Base-by-base conservation (phyloP, 2,888 invertebrate species). In the Volucella bombylans region DNA sequence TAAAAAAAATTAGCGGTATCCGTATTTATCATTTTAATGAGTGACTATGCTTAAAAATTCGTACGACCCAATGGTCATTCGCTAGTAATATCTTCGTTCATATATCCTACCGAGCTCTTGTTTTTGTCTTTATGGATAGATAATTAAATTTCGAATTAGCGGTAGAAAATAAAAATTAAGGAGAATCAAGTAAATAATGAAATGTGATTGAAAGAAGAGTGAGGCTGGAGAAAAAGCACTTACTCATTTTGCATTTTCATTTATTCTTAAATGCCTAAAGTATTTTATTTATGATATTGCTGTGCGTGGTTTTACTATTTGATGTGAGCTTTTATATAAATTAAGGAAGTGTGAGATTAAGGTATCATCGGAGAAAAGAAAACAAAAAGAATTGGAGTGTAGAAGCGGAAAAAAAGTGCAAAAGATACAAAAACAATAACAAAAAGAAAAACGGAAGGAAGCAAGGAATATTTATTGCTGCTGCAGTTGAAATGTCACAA, bases 401-500 rank as follows among this genome's bases (percentile, higher is more conserved):
- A 6, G n/a, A n/a, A 23, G 15, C 6, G 45, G 18, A 45, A 50
- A 64, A 79, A 18, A 4, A 57, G 39, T 41, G 31, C 52, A 49
- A 77, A 67, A 62, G 39, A 62, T 43, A 61, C 52, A 68, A 45
- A 68, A 71, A 50, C 45, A 68, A 45, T 62, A 71, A 50, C 45
- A 62, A 45, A 62, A 55, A 52, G 18, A 31, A 31, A 31, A 31
- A 31, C 31, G 31, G 31, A 31, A 65, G 14, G 57, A 57, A 55
- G 23, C 49, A 57, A 74, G 68, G 62, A 39, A 49, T 41, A 81
- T 69, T 74, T 64, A 69, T 79, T 14, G 38, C 57, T 52, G 65
- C 80, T 67, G 83, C 67, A 81, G 62, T 81, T 64, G 72, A 85
- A 81, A 85, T 85, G 85, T 77, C 85, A 77, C 76, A 85, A 73